Evolutionary conservation across 2,797 vertebrate genomes (phyloP), one percentile per base, ranked within the genome.

Genomic region (Chaunax sp.): DNA sequence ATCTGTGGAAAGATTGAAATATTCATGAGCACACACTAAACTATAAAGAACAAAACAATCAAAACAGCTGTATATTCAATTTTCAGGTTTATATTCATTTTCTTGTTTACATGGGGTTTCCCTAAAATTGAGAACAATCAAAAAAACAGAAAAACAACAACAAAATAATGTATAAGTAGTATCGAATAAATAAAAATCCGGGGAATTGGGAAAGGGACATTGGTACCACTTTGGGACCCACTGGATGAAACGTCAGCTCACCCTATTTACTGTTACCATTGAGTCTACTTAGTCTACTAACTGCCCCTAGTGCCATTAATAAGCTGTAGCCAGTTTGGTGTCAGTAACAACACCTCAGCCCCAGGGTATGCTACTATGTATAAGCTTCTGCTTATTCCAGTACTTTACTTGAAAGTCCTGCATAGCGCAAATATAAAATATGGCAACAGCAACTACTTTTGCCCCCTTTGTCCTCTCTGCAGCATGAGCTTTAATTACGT

Each of bases 291-390:
- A 54, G 74, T n/a, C n/a, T n/a, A n/a, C n/a, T n/a, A 84, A 54
- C 66, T 75, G 65, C 60, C 54, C 60, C 74, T 78, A 47, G 78
- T 84, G 69, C 85, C 88, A 83, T 90, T 89, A 89, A 79, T 90
- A 83, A 89, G 58, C 84, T 44, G 47, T 3, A 64, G 68, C 56
- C 75, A 78, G 64, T 56, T 71, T 14, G 38, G 80, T 90, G 82
- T 92, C 87, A 83, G 88, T 92, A 82, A 86, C 84, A 83, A 84
- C 85, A 89, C 89, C 79, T 87, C 79, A 88, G 83, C 82, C 65
- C 56, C 22, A 19, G 65, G 81, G 83, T 62, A 78, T 87, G 85
- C 75, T 83, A 87, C 90, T 87, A 90, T 89, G 88, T 91, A 86
- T 89, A 91, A 92, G 84, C 80, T 37, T 51, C 66, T 81, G 57